These are phyloP conservation scores for Physocephala rufipes DNA, from an alignment of 2,888 invertebrate species.

Conservation along the genomic window DNA sequence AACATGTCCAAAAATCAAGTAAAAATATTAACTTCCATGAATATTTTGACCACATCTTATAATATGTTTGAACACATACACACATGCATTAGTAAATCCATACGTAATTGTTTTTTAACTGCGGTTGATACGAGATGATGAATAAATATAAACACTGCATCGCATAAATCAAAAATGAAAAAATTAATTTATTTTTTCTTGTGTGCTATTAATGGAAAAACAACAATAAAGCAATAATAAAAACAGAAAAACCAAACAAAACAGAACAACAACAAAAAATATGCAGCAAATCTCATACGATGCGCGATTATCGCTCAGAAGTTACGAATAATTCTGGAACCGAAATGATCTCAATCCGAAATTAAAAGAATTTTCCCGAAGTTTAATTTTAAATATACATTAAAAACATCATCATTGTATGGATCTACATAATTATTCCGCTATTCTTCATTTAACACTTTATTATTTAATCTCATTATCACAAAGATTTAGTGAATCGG, in stretches of 20 bases:
- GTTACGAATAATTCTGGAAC: background rate
- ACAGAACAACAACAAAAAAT: background rate
- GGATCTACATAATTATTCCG: too few relatives aligned
- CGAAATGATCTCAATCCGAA: background rate
- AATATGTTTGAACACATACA: background rate
- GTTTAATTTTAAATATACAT: too few relatives aligned
- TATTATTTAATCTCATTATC: too few relatives aligned
- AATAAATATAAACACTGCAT: background rate
- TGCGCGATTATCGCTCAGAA: background rate
- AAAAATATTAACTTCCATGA: too few relatives aligned
- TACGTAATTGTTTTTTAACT: background rate
- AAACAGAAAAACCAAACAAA: background rate
- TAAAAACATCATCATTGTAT: too few relatives aligned
- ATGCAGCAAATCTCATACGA: too few relatives aligned
- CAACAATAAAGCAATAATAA: background rate
- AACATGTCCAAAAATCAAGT: too few relatives aligned
- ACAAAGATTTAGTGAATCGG: too few relatives aligned
- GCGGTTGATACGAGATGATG: background rate
- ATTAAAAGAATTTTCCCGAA: slow-evolving; percentile 6
- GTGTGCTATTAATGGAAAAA: too few relatives aligned
- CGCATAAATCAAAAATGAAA: slow-evolving; percentile 1
- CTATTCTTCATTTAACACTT: too few relatives aligned
- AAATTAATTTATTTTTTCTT: too few relatives aligned
- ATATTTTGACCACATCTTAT: background rate
- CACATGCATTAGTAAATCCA: background rate